Evolutionary conservation across 2,113 vertebrate genomes (phyloP), one percentile per base, ranked within the genome.

Genomic region (Probosciger aterrimus): DNA sequence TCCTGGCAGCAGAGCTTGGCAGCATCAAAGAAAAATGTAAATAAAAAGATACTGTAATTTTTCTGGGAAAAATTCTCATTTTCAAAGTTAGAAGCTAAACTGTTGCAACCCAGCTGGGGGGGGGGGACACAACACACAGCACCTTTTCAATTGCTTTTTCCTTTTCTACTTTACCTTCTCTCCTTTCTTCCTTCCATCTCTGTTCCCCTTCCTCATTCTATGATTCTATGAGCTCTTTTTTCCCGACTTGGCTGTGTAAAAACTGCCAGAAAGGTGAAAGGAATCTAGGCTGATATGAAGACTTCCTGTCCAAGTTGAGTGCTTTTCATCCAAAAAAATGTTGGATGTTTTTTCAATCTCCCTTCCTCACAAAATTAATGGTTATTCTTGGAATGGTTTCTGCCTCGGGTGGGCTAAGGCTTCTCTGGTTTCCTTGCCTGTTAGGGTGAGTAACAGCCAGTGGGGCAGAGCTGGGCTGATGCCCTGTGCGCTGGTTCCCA

Each of bases 21-120:
- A 83, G 50, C 64, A 63, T 80, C 76, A 92, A 88, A 86, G 24
- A 41, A 86, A 57, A 82, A 49, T 71, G 69, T 88, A 92, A 82
- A 92, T 80, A 60, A 81, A 90, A 86, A 83, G 31, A 44, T 57
- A 50, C n/a, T 92, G 78, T 84, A 39, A 44, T 87, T 91, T 91
- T 95, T 82, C 78, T 82, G 65, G 28, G 67, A 90, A 41, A 80
- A 82, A 76, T 65, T 84, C 7, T 81, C 2, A 35, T 93, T 91
- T 82, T 92, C 50, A 64, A 57, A 49, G 31, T 77, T 43, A 64
- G 63, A 94, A 95, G 41, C 28, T 47, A 55, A 91, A 55, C 35
- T 44, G 30, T 85, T 92, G 59, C 43, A 31, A 82, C 46, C 18
- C 37, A 49, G 5, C 14, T 78, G 15, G 76, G 37, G 23, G 31